phyloP scores from a whole-genome alignment of 2,113 vertebrate species.

The Dolichotis patagonum region DNA sequence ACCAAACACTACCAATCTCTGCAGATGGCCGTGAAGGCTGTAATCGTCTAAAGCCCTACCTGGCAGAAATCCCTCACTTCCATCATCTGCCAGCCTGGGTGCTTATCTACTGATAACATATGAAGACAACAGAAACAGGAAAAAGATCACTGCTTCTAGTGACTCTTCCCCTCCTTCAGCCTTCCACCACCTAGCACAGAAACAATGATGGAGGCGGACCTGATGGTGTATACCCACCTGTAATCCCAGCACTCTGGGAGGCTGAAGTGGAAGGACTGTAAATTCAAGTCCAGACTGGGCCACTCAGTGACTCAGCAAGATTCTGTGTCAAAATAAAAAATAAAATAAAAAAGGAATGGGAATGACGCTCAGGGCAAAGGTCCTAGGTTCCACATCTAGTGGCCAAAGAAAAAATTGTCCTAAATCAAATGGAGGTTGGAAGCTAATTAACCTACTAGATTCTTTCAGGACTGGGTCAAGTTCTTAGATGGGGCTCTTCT shows the following conservation, averaged over 20 bases:
- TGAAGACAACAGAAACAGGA: not conserved
- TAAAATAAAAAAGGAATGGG: not conserved
- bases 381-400: not conserved
- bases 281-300: not conserved
- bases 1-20: not conserved
- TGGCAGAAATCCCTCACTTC: not conserved
- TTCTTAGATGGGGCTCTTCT: not conserved
- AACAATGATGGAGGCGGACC: not conserved
- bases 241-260: not conserved
- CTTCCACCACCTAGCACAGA: slow-evolving; percentile 28
- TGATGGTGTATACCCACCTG: too few relatives aligned
- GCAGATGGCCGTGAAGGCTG: not conserved
- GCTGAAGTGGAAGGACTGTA: not conserved
- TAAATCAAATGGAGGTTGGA: not conserved
- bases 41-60: not conserved
- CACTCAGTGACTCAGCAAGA: not conserved
- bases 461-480: not conserved
- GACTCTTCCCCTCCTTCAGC: not conserved
- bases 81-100: not conserved
- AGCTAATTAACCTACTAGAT: not conserved
- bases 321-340: not conserved
- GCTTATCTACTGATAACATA: not conserved
- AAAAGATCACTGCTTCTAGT: not conserved
- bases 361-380: not conserved
- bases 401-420: not conserved